Evolutionary conservation across 2,113 vertebrate genomes (phyloP), one percentile per base, ranked within the genome.

Genomic region (Phrynocephalus versicolor): DNA sequence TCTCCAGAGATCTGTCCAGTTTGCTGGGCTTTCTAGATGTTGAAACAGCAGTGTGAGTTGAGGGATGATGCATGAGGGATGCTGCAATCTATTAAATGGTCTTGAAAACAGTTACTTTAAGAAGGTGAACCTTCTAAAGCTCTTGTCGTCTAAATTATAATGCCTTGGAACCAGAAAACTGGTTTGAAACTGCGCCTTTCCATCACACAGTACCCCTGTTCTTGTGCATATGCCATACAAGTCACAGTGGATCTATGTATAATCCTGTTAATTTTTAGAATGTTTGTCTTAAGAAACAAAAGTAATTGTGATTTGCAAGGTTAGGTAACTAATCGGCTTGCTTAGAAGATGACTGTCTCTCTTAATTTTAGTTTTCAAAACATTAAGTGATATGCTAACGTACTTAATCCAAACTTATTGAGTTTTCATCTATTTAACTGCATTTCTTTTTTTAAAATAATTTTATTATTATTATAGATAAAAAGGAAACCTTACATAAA

Each of bases 281-380:
- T 69, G 10, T 83, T 81, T 93, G 79, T 37, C 89, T 77, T 81
- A 72, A 88, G 67, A 88, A 55, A 80, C 74, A 87, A 92, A 89
- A 82, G 37, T 88, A 85, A 79, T 87, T 89, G 77, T 83, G 83
- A 92, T 92, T 85, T 94, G 88, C 65, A 90, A 89, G 88, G 75
- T 89, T 88, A 88, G 10, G 41, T 80, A 37, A 75, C 45, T 88
- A 91, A 85, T 88, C 64, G 79, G 39, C 71, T 55, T 84, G 77
- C 25, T 86, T 93, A 79, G 89, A 77, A 82, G 45, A 89, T 62
- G 27, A 84, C 85, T 10, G 74, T 27, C 45, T 0, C 89, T 93
- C 75, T 55, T 85, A 41, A 88, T 92, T 94, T 92, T 92, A 79
- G 67, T 85, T 89, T 57, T 88, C 81, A 90, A 90, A 79, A 82